Percentiles rank a stretch among this genome's conserved stretches.
These are phyloP conservation scores for Laticauda colubrina DNA, from an alignment of 2,113 vertebrate genomes.

Conservation along the genomic window DNA sequence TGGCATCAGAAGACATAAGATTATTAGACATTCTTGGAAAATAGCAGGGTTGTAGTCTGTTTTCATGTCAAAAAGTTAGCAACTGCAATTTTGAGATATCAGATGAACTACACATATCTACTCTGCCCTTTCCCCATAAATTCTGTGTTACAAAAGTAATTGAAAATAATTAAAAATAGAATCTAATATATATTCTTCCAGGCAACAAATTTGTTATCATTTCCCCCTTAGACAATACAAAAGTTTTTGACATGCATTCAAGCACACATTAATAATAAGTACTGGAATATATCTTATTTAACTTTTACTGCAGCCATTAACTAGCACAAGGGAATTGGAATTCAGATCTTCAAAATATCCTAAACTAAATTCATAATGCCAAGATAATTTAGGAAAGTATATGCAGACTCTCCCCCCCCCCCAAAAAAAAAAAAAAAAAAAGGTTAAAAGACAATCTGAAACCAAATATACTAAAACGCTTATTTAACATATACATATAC, in stretches of 20 bases:
- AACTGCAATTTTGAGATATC: slow-evolving; percentile 14
- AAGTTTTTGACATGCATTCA: not conserved
- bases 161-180: not conserved
- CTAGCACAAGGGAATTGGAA: not conserved
- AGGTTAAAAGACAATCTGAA: not conserved
- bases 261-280: not conserved
- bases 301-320: not conserved
- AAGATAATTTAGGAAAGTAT: not conserved
- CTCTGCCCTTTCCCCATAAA: not conserved
- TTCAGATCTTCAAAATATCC: not conserved
- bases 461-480: not conserved
- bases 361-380: not conserved
- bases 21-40: slow-evolving; percentile 12
- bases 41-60: not conserved
- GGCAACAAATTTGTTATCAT: not conserved
- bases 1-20: slow-evolving; percentile 51
- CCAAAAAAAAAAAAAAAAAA: too few species aligned
- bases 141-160: slow-evolving; percentile 6
- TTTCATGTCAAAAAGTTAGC: slow-evolving; percentile 33
- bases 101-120: not conserved
- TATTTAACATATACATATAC: not conserved
- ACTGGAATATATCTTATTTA: not conserved
- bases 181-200: not conserved
- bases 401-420: not conserved
- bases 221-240: not conserved